Evolutionary conservation across 2,797 vertebrate genomes (phyloP), one percentile per base, ranked within the genome.

Genomic region (Hafferia zeledoni): DNA sequence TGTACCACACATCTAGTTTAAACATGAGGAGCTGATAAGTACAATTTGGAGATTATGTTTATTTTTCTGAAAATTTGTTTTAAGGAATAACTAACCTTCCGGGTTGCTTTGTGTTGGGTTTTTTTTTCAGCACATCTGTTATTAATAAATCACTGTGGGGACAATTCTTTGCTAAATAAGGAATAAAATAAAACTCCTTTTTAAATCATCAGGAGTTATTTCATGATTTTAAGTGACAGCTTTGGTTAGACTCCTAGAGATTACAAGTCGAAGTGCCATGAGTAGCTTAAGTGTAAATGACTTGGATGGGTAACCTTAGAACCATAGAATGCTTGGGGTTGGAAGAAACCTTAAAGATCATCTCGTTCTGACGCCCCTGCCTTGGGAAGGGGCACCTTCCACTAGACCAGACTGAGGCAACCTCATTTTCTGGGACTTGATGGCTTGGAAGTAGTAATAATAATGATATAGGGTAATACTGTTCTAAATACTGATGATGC

Each of bases 151-250:
- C 41, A 25, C 70, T 53, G 31, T 39, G 31, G 55, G 47, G 84
- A 92, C 86, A 94, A 59, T 61, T 78, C 76, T 76, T 94, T 86
- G 79, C 93, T 95, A 96, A 95, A 94, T 91, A 85, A 93, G 70
- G 83, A 96, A n/a, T 91, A 80, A 94, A 95, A 93, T 46, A 64
- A 87, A 93, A 7, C 61, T 71, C 18, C 43, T 59, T 89, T 91
- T 92, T 70, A 69, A 93, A 92, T 87, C 46, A 77, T 23, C 57
- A 65, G 68, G 43, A 85, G 64, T 94, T 77, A 68, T 44, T 94
- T 81, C 13, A n/a, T 70, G 2, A 79, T 84, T 91, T 87, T 72
- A 88, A 88, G 30, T 53, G 83, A 82, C 82, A 82, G 13, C 63
- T 72, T 93, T 75, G 17, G 28, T 90, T 86, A 76, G 61, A 44